Evolutionary conservation across 2,113 vertebrate species (phyloP), one percentile per base, ranked within the genome.

Genomic region (Labeo rohita): DNA sequence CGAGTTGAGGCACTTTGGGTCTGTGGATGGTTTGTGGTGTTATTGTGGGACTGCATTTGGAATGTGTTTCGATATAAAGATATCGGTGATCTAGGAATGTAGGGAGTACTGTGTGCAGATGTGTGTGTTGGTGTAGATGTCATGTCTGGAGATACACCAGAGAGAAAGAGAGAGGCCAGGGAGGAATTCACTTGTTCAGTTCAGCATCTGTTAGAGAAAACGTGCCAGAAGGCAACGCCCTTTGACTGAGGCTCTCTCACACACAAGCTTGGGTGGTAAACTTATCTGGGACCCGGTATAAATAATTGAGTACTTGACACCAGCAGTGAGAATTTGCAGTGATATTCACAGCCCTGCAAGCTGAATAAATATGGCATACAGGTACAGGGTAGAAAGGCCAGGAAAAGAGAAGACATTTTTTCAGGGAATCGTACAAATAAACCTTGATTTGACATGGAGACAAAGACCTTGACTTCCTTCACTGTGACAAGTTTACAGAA

Each of bases 261-360:
- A 78, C 82, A 79, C 76, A 76, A 49, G 68, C 23, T 72, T 73
- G 83, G 83, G 65, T 39, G 88, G 89, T 89, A 90, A 77, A 89
- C 87, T 93, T 85, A 91, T 92, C 92, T 87, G 83, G 54, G 85
- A 87, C 87, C 61, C 8, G 81, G 87, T 88, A 91, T 93, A 79
- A 88, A 94, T 93, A 91, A 92, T 93, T 91, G 59, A 91, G 78
- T 87, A 72, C n/a, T 61, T 83, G 77, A 77, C 80, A 85, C 80
- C 49, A 61, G 49, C 80, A 80, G 73, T 80, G 65, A 50, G 84
- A 84, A 85, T 86, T 82, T 70, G 85, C 75, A 88, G 87, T 87
- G 87, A 90, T 91, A 77, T 81, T 92, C 87, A 89, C 89, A 85
- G 88, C 52, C 21, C 49, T 73, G 77, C 7, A 15, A 59, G 52